Evolutionary conservation across 2,797 vertebrate species (phyloP), one percentile per base, ranked within the genome.

Genomic region (Steatocranus sp.): DNA sequence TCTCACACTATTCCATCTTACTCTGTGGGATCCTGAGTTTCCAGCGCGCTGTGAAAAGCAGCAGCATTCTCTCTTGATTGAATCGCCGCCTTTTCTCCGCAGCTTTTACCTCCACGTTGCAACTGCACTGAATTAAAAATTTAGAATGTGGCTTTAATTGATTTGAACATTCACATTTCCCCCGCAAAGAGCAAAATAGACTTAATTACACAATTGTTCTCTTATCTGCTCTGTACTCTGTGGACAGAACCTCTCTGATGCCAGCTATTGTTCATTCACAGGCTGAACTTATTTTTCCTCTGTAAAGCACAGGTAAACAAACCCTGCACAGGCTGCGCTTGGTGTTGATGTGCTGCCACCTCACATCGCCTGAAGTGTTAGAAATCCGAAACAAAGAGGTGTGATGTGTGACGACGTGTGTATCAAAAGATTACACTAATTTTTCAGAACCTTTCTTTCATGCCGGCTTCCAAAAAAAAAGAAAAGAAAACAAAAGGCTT

Each of bases 391-490:
- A 85, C 81, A 85, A 86, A 91, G 82, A 82, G 48, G 50, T 80
- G 73, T 77, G 83, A 86, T 76, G 68, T 82, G 74, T 25, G 66
- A 68, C 53, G 43, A 46, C 2, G 34, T 15, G 48, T 43, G 68
- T 36, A 79, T 88, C 54, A 85, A 88, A 81, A 83, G 79, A 88
- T 85, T 84, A 79, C 77, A 86, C 46, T 74, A 70, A 91, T 90
- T 83, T 80, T 74, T 61, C 53, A 14, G 17, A 79, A 54, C 14
- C 53, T 43, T 27, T 79, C n/a, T 36, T 48, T 61, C 38, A 25
- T 32, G n/a, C 68, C 2, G 2, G 53, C 81, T 86, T 79, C 51
- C 18, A 34, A 61, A 61, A 38, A 9, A 3, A 38, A 12, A 10
- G 2, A 18, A 7, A 18, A 11, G 1, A 10, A 0, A 3, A 32